Base-by-base conservation (phyloP, 1,140 invertebrate species). In the Polypedilum pembai region DNA sequence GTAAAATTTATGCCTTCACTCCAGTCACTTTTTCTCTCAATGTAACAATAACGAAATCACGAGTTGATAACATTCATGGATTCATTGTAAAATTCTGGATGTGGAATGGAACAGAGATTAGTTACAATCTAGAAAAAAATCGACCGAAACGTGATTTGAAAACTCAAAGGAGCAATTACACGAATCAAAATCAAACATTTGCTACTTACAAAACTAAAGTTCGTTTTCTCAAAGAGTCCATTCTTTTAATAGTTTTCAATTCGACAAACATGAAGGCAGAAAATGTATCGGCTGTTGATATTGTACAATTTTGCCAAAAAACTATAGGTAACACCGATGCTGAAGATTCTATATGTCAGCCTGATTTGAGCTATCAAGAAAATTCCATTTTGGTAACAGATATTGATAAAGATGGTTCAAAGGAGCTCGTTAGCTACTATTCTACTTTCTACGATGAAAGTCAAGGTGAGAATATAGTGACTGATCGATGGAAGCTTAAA, bases 11-110 rank as follows among this genome's bases (percentile, higher is more conserved):
- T 78, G 88, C 86, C 1, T 89, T 90, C 83, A 85, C 84, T 72
- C 89, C 90, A 0, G 88, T 86, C 10, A 84, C 87, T n/a, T 85
- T 90, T 78, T 82, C 85, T 17, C 88, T 89, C 75, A 82, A 81
- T 74, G n/a, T 8, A 41, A 76, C 75, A 69, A 18, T 18, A 69
- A 20, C 20, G 45, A 65, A 80, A 79, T 76, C 78, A 84, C 75
- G 84, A 66, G 87, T 87, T 76, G 83, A 85, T 3, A 85, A 86
- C 56, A 86, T 90, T 65, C 84, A 86, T 33, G 91, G 91, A 0
- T 92, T 92, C 83, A 87, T 90, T 21, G 82, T 93, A 66, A 92
- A 93, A 83, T 89, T 91, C 80, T 92, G 91, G 91, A 87, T 90
- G 77, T 92, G 90, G 89, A 85, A 85, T 40, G 77, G 66, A 0